A percentile compares a stretch with the other conserved stretches of the same genome.
Evolutionary conservation across 2,113 vertebrate species (phyloP).

Genomic region (Galemys pyrenaicus): DNA sequence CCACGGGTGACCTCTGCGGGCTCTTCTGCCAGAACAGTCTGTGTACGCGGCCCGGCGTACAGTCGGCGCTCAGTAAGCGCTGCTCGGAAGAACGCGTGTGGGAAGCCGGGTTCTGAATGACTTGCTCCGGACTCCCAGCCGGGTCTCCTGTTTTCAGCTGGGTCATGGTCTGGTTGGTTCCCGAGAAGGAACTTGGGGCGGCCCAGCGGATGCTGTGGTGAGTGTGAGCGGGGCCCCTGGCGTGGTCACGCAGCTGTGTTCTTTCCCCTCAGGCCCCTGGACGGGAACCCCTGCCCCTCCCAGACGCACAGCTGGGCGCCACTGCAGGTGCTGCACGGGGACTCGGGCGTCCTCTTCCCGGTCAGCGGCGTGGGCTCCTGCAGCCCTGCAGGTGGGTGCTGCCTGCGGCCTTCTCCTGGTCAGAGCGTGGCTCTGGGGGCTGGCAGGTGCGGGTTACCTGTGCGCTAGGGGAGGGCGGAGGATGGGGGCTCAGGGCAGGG

Average conservation of each 20-base stretch:
- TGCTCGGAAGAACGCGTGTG: rapidly evolving
- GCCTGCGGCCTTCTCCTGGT: neutral
- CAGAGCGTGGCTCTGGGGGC: neutral
- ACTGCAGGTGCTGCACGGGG: conserved; percentile 89
- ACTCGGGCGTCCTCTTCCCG: conserved; percentile 92
- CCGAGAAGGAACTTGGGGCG: neutral
- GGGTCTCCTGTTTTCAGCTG: neutral
- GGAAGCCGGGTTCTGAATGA: neutral
- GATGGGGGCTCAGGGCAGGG: neutral
- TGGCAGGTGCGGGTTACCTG: neutral
- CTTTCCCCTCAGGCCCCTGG: conserved; percentile 85
- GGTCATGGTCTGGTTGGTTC: neutral
- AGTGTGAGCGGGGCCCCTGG: neutral
- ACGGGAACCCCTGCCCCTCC: conserved; percentile 86
- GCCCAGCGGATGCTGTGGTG: neutral
- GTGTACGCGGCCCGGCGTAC: neutral
- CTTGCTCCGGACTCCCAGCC: rapidly evolving
- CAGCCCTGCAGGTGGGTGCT: conserved; percentile 88
- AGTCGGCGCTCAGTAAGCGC: neutral
- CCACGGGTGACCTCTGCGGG: neutral
- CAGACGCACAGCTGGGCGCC: conserved; percentile 92
- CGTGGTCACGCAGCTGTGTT: neutral
- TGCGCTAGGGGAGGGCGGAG: neutral
- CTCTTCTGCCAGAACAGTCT: neutral
- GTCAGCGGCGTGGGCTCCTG: conserved; percentile 86